Evolutionary conservation across 1,140 invertebrate genomes (phyloP), one percentile per base, ranked within the genome.

Genomic region (Listronotus oregonensis): DNA sequence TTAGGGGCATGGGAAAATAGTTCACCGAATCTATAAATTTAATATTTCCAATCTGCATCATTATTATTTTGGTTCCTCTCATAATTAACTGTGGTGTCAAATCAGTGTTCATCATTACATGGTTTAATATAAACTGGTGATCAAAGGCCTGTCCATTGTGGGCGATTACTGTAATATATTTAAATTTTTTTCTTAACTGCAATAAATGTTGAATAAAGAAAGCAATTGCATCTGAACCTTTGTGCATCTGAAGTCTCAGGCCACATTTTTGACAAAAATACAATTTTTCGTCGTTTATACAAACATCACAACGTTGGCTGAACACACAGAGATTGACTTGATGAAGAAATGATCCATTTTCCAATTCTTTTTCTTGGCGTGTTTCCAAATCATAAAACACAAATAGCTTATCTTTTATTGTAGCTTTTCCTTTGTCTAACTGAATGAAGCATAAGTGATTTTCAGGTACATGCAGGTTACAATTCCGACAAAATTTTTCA

Each of bases 381-480:
- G 63, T 65, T 27, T 68, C 63, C n/a, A 64, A 58, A 27, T 68
- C 61, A 54, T 58, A 68, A 58, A 68, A 64, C 7, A 68, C 50
- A 39, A 64, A 68, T 11, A 68, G 43, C 11, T 59, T n/a, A 32
- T 56, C 49, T 27, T 58, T 46, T 31, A 18, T 52, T 52, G 40
- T 61, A 44, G 56, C 43, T 9, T 43, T 50, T 17, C 52, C 9
- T 14, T 34, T 54, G 27, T 64, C 47, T 12, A 32, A 9, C 47
- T 52, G 52, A 21, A 68, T 68, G 18, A 47, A 68, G 27, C 62
- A 68, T n/a, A 58, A 31, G 40, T 68, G 66, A 31, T 39, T n/a
- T 32, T 15, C n/a, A 11, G 60, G 61, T 12, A 18, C n/a, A 31
- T 56, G 21, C 18, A n/a, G 17, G 8, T 55, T 7, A 47, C 66